Evolutionary conservation across 2,888 invertebrate species (phyloP).

Genomic region (Andrena chrysosceles): DNA sequence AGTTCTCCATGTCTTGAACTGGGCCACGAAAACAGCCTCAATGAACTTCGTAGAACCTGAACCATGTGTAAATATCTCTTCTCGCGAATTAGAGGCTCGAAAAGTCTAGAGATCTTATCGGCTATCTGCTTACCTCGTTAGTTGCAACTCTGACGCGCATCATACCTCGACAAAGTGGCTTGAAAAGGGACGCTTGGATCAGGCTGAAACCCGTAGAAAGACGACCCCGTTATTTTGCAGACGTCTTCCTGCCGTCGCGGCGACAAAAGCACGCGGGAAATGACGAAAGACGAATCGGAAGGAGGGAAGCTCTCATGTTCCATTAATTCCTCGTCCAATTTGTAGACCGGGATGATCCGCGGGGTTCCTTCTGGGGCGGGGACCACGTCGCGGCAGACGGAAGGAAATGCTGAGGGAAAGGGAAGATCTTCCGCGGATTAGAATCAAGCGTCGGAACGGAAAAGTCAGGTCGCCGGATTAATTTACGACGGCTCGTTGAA

Average conservation of each 20-base stretch:
- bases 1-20: not conserved
- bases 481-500: constrained; percentile 72
- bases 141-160: not conserved
- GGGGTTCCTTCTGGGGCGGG: constrained; percentile 28
- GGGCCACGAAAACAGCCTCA: not conserved
- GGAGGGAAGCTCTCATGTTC: constrained; percentile 44
- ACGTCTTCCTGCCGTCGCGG: not conserved
- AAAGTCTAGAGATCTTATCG: not conserved
- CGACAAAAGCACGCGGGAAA: not conserved
- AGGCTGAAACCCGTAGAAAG: not conserved
- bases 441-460: constrained; percentile 73
- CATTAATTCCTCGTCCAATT: constrained; percentile 73
- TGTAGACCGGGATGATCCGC: constrained; percentile 57
- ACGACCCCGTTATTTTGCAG: not conserved
- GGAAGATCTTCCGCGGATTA: constrained; percentile 71
- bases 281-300: constrained; percentile 26
- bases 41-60: not conserved
- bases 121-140: constrained; percentile 1
- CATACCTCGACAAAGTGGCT: not conserved
- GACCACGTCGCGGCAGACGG: constrained; percentile 55
- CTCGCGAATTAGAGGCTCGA: constrained; percentile 6
- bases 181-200: not conserved
- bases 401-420: constrained; percentile 6
- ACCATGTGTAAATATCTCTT: not conserved
- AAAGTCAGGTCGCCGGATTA: constrained; percentile 72